Percentiles rank a stretch among this genome's conserved stretches.
Evolutionary conservation across 2,888 invertebrate species (phyloP).

Genomic region (Macrosoma leucophasiata): DNA sequence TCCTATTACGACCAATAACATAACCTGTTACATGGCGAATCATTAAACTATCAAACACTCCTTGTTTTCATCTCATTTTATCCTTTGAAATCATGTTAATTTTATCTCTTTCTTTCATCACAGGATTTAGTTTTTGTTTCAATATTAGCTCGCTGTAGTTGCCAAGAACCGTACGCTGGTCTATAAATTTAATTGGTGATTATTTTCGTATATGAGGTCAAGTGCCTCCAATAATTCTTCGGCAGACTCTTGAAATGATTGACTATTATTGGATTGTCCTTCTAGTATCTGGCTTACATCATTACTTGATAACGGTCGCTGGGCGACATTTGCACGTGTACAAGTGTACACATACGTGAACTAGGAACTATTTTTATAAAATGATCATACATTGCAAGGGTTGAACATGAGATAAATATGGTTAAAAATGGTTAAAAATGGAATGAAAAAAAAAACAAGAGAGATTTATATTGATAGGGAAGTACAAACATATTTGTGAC

Average conservation of each 20-base stretch:
- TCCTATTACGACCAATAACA: too few relatives aligned
- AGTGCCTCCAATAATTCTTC: conserved; percentile 32
- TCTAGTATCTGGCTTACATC: too few relatives aligned
- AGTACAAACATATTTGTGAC: too few relatives aligned
- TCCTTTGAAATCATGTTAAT: neutral
- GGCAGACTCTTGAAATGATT: conserved; percentile 23
- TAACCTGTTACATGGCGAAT: neutral
- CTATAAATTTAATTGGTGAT: conserved; percentile 50
- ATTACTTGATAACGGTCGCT: too few relatives aligned
- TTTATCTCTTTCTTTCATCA: conserved; percentile 9
- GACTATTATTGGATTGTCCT: conserved; percentile 27
- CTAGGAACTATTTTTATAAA: too few relatives aligned
- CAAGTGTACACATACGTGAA: too few relatives aligned
- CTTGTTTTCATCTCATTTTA: conserved; percentile 3
- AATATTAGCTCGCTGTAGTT: neutral
- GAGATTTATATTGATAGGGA: too few relatives aligned
- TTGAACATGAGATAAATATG: too few relatives aligned
- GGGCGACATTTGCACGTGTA: too few relatives aligned
- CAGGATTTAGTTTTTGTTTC: conserved; percentile 2
- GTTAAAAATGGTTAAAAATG: too few relatives aligned
- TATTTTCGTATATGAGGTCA: conserved; percentile 46
- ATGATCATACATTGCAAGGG: too few relatives aligned
- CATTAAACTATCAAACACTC: conserved; percentile 9
- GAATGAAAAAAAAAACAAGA: too few relatives aligned
- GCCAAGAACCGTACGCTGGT: conserved; percentile 16